These are phyloP conservation scores for Decapterus maruadsi DNA, from an alignment of 2,797 vertebrate species.

Conservation along the genomic window DNA sequence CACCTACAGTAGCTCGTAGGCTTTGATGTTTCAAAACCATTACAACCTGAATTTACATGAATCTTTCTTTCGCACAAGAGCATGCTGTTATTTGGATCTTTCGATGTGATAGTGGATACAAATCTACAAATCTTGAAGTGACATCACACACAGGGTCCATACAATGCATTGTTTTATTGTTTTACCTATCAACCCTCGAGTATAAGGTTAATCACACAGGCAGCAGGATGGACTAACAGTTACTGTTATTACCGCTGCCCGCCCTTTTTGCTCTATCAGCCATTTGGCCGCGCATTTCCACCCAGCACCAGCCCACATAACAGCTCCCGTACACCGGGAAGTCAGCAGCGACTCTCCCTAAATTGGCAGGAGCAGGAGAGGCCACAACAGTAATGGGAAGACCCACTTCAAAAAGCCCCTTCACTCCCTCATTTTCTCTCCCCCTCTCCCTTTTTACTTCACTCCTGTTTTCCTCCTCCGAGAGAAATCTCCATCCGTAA, in stretches of 20 bases:
- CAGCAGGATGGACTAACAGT: conserved; percentile 24
- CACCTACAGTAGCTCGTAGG: too few species aligned
- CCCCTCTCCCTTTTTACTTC: conserved; percentile 43
- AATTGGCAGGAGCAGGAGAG: conserved; percentile 77
- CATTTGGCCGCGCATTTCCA: conserved; percentile 51
- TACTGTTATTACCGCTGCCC: not conserved
- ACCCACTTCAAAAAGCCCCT: conserved; percentile 78
- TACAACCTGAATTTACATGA: too few species aligned
- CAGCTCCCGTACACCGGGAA: conserved; percentile 58
- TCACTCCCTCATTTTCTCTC: conserved; percentile 60
- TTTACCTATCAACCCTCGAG: not conserved
- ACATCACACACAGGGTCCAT: not conserved
- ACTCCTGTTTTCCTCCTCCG: conserved; percentile 74
- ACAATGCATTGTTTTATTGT: not conserved
- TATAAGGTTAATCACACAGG: conserved; percentile 31
- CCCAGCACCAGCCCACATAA: conserved; percentile 38
- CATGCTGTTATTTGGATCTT: too few species aligned
- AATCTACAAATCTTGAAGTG: not conserved
- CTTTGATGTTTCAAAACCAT: too few species aligned
- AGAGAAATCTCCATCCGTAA: conserved; percentile 87
- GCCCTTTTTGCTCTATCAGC: conserved; percentile 24
- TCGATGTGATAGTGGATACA: too few species aligned
- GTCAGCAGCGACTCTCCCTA: conserved; percentile 59
- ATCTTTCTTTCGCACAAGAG: too few species aligned
- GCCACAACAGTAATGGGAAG: conserved; percentile 74